Base-by-base conservation (phyloP, 1,140 invertebrate genomes). In the Drosophila mauritiana region DNA sequence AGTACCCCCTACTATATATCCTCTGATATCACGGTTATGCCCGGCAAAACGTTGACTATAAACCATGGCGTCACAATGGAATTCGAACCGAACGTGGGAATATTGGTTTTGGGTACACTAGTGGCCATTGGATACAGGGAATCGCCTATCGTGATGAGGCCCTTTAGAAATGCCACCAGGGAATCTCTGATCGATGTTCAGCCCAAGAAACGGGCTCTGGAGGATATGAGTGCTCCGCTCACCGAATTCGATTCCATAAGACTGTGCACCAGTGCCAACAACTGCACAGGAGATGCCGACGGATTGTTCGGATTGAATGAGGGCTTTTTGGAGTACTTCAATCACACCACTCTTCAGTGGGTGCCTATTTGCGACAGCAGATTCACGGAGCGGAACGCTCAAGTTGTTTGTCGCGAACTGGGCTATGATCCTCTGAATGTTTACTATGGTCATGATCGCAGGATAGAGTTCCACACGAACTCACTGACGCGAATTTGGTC, bases 11-110 rank as follows among this genome's bases (percentile, higher is more conserved):
- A 99, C 84, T 91, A 96, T 8, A 94, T 99, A n/a, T 94, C 94
- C 75, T 95, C 96, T 0, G 99, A 99, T 92, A 94, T 99, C 4
- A 99, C 99, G 0, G 95, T 99, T 0, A 99, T 99, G 98, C 98
- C 98, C 0, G 96, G 95, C 64, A 95, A 95, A 0, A 98, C 96
- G 3, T 92, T 99, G 3, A 96, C 95, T 0, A 98, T 99, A 63
- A 95, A 95, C 61, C 96, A 98, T 4, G 98, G 98, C 6, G 98
- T 99, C 1, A 94, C 96, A 3, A 93, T 99, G 89, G 97, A 99
- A 93, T 99, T 99, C 92, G 96, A 96, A 49, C 98, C 98, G 3
- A 99, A 98, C 93, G 97, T 99, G 73, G 98, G 99, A 0, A 98
- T 99, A 69, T 93, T 99, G 10, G 98, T 99, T 5, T 93, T 99